Evolutionary conservation across 2,888 invertebrate genomes (phyloP), one percentile per base, ranked within the genome.

Genomic region (Reticulitermes lucifugus): DNA sequence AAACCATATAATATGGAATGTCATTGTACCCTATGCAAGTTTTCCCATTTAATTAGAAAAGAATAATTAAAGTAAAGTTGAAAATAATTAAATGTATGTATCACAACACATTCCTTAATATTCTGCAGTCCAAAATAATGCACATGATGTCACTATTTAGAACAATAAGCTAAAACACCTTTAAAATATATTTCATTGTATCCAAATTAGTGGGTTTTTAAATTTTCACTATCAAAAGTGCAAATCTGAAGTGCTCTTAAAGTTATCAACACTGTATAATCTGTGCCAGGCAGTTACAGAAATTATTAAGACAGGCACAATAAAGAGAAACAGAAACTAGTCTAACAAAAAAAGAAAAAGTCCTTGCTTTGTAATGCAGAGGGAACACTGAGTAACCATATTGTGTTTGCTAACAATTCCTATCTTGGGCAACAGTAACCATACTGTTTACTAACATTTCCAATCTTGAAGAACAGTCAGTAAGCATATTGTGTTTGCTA

Each of bases 291-390:
- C 73, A 35, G 73, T 73, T 73, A 41, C 14, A 73, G 29, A 73
- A 73, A 73, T 35, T 25, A 29, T 35, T 80, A 14, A 59, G 80
- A 59, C 59, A 60, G 80, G 22, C 55, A 80, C 59, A 59, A 60
- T 59, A 14, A 59, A 59, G 29, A n/a, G 22, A 75, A 51, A 43
- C 51, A 51, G 22, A 22, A 21, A 77, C 35, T 35, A 29, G 18
- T 22, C 21, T 43, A 77, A 79, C 21, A 51, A 46, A 46, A 46
- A 12, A 25, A 46, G 3, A 12, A 25, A 79, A 25, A 79, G 6
- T 21, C 35, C 21, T 59, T 29, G 59, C 21, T 79, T 80, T 59
- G 59, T 59, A 60, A 59, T 55, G 59, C 80, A 59, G 21, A 80
- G 80, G 80, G 80, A 35, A 80, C 60, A 80, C 4, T 14, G 35